These are phyloP conservation scores for Troilus luridus DNA, from an alignment of 2,888 invertebrate species.

Conservation along the genomic window DNA sequence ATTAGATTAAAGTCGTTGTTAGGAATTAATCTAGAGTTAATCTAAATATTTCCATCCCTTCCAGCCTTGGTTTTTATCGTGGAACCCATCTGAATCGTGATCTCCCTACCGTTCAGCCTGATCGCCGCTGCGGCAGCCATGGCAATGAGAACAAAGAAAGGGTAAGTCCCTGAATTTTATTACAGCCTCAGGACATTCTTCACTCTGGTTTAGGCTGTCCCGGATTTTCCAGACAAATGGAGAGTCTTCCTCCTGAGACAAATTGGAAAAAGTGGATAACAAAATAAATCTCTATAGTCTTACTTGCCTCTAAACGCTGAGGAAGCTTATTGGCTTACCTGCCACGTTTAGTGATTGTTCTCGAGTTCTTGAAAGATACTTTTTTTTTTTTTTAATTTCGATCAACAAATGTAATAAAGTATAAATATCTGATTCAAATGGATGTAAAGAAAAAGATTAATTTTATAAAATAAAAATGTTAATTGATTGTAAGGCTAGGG, in stretches of 20 bases:
- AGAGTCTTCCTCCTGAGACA: not conserved
- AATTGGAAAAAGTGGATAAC: constrained; percentile 32
- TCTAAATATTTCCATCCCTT: not conserved
- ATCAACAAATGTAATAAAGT: too few species aligned
- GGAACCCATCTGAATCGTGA: not conserved
- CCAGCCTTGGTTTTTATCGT: not conserved
- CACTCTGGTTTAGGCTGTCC: constrained; percentile 14
- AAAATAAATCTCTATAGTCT: constrained; percentile 33
- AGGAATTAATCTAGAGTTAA: not conserved
- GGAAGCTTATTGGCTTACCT: not conserved
- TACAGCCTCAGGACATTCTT: not conserved
- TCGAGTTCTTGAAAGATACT: not conserved
- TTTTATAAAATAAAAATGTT: too few species aligned
- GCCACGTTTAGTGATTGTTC: not conserved
- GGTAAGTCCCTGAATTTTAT: constrained; percentile 11
- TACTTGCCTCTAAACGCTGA: not conserved
- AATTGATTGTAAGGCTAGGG: too few species aligned
- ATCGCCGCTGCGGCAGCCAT: not conserved
- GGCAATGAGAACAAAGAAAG: not conserved
- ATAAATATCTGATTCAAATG: too few species aligned
- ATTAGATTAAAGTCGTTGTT: not conserved
- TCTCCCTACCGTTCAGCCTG: not conserved
- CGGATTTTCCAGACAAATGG: constrained; percentile 1
- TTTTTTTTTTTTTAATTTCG: too few species aligned
- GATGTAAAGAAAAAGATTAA: too few species aligned